Conservation (phyloP, 2,797 vertebrate species). For the Chaetophractus vellerosus region DNA sequence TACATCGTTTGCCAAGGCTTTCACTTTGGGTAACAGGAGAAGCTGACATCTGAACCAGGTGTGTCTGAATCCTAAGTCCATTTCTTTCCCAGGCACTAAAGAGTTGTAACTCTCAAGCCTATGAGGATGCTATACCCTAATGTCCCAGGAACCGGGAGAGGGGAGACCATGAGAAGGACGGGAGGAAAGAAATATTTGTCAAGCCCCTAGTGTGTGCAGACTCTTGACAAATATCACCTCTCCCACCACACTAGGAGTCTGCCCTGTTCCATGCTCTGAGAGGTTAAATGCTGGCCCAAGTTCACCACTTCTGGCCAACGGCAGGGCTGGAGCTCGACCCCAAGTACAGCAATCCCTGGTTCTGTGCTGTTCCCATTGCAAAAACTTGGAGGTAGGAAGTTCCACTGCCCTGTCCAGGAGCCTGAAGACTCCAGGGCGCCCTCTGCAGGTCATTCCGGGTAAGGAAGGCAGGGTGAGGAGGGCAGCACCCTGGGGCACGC, state of each 20-base stretch:
- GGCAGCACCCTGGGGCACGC: not conserved
- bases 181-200: not conserved
- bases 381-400: not conserved
- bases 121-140: not conserved
- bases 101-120: not conserved
- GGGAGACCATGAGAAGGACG: not conserved
- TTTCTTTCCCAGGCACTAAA: not conserved
- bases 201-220: not conserved
- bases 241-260: not conserved
- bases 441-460: not conserved
- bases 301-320: not conserved
- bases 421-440: not conserved
- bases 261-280: not conserved
- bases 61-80: not conserved
- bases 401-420: not conserved
- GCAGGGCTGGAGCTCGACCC: not conserved
- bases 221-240: not conserved
- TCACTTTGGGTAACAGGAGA: not conserved
- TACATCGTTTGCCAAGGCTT: not conserved
- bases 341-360: not conserved
- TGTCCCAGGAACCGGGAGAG: not conserved
- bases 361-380: not conserved
- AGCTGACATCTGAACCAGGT: not conserved
- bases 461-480: not conserved
- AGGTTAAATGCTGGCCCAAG: not conserved